phyloP scores from a whole-genome alignment of 2,888 invertebrate species.

The Iselma pallidipennis region DNA sequence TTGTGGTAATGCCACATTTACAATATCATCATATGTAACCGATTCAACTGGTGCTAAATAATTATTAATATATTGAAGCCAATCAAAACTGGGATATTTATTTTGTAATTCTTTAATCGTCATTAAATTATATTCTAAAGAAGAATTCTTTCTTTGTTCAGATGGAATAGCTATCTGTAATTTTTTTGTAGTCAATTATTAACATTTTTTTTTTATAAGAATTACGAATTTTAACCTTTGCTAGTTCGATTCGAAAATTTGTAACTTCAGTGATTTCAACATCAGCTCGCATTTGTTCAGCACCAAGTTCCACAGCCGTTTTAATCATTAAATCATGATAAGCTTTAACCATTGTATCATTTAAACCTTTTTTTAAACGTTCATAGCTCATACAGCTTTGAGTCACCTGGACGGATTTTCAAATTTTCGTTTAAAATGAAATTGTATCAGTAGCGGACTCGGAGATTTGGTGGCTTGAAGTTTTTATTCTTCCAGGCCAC shows the following conservation, averaged over 20 bases:
- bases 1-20: conserved; percentile 19
- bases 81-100: conserved; percentile 14
- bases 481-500: no score
- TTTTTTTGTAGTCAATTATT: not conserved
- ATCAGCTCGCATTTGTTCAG: conserved; percentile 16
- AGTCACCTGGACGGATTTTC: conserved; percentile 22
- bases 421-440: no score
- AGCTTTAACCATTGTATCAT: conserved; percentile 26
- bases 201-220: not conserved
- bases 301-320: conserved; percentile 29
- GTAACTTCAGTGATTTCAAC: conserved; percentile 16
- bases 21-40: conserved; percentile 10
- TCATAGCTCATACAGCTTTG: conserved; percentile 23
- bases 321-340: conserved; percentile 25
- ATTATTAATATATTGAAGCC: conserved; percentile 19
- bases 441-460: no score
- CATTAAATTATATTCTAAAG: conserved; percentile 53
- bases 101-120: conserved; percentile 18
- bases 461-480: no score
- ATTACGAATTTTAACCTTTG: conserved; percentile 2
- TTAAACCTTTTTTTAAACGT: conserved; percentile 18
- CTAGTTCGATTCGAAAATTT: conserved; percentile 12
- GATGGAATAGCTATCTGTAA: conserved; percentile 10
- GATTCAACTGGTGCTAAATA: conserved; percentile 19
- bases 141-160: conserved; percentile 9